A percentile compares a stretch with the other conserved stretches of the same genome.
Conservation (phyloP, 2,797 vertebrate genomes). For the Catamblyrhynchus diadema region DNA sequence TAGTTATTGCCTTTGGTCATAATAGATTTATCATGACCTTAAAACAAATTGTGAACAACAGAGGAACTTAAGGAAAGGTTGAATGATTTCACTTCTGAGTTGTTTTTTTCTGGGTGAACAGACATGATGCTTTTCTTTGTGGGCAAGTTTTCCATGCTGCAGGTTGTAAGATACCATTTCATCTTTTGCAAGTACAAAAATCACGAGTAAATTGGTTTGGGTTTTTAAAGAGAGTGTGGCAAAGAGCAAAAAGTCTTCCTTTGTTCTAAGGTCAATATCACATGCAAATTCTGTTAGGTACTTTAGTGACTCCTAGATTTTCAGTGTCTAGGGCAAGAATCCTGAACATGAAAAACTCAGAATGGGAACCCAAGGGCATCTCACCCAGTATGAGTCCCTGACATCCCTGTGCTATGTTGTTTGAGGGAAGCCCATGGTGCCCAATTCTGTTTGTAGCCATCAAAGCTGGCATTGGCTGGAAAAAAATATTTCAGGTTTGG, state of each 20-base stretch:
- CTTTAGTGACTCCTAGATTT: not conserved
- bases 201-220: not conserved
- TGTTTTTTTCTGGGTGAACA: not conserved
- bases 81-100: not conserved
- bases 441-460: not conserved
- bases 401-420: fast-evolving
- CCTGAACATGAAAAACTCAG: not conserved
- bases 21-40: not conserved
- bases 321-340: not conserved
- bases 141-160: not conserved
- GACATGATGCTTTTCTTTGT: not conserved
- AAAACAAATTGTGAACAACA: not conserved
- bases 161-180: not conserved
- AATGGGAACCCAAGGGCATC: not conserved
- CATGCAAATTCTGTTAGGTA: fast-evolving
- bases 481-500: not conserved
- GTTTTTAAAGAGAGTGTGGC: not conserved
- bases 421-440: not conserved
- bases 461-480: not conserved
- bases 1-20: not conserved
- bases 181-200: not conserved
- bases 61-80: not conserved
- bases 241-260: not conserved
- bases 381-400: not conserved
- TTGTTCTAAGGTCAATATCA: not conserved